Evolutionary conservation across 2,888 invertebrate species (phyloP).

Genomic region (Xestobium rufovillosum): DNA sequence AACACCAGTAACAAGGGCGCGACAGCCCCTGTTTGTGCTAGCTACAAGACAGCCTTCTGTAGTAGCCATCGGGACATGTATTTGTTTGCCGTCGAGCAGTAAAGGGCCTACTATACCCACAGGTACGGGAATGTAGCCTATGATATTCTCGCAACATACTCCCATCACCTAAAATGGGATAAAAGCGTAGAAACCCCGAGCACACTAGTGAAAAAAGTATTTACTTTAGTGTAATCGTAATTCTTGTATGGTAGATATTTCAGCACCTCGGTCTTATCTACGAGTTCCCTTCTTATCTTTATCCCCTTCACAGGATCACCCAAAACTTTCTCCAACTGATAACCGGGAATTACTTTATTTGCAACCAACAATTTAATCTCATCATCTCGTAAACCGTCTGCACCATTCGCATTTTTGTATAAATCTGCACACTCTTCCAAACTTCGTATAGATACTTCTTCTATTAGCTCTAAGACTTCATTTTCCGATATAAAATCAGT

Average conservation of each 20-base stretch:
- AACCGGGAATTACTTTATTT: conserved; percentile 70
- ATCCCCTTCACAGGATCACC: conserved; percentile 79
- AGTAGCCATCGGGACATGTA: conserved; percentile 93
- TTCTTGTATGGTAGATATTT: conserved; percentile 65
- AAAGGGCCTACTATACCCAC: conserved; percentile 89
- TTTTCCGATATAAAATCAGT: conserved; percentile 7
- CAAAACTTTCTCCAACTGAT: conserved; percentile 77
- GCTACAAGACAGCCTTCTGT: conserved; percentile 97
- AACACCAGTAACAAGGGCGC: conserved; percentile 78
- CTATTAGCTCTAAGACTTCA: conserved; percentile 5
- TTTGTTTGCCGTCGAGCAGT: conserved; percentile 67
- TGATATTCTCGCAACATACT: conserved; percentile 94
- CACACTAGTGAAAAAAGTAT: neutral
- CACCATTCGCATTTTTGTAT: conserved; percentile 60
- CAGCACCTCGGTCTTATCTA: conserved; percentile 51
- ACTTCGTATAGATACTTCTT: conserved; percentile 18
- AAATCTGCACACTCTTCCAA: conserved; percentile 65
- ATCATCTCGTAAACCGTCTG: conserved; percentile 63
- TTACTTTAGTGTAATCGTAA: conserved; percentile 78
- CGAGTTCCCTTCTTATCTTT: conserved; percentile 63
- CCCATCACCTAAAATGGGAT: conserved; percentile 54
- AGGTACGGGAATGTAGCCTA: conserved; percentile 92
- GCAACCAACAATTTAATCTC: conserved; percentile 78
- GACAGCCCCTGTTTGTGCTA: conserved; percentile 91
- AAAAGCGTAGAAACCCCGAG: conserved; percentile 5